Conservation (phyloP, 2,113 vertebrate species). For the Tympanuchus pallidicinctus region DNA sequence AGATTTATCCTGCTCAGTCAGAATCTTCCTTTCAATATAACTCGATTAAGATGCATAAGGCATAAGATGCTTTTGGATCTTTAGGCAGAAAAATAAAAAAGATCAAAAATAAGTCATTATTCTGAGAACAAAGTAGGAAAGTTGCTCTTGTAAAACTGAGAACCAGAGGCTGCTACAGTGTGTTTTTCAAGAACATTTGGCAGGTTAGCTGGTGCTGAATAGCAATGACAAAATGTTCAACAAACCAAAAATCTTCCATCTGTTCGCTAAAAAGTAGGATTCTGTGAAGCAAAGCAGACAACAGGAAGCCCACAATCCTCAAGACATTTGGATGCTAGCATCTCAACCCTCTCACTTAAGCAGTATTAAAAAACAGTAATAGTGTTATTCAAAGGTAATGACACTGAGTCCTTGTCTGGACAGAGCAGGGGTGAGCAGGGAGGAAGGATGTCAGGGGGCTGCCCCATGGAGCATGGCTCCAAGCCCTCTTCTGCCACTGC, state of each 20-base stretch:
- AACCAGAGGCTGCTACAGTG: background rate
- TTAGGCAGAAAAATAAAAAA: background rate
- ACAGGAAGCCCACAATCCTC: conserved; percentile 24
- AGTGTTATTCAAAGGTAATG: background rate
- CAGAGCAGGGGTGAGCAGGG: fast-evolving
- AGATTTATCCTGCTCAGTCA: conserved; percentile 8
- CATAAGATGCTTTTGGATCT: background rate
- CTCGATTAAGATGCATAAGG: background rate
- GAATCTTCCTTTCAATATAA: background rate
- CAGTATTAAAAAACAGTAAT: background rate
- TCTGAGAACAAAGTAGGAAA: background rate
- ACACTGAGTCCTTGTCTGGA: background rate
- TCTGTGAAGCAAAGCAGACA: conserved; percentile 42
- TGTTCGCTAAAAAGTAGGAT: conserved; percentile 41
- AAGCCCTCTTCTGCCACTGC: fast-evolving
- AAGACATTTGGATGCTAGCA: background rate
- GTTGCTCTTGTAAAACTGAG: background rate
- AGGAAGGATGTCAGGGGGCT: fast-evolving
- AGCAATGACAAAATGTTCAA: conserved; percentile 67
- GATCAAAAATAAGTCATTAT: background rate
- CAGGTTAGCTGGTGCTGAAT: conserved; percentile 65
- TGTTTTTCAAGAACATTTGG: conserved; percentile 62
- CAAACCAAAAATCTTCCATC: conserved; percentile 69
- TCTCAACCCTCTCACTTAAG: background rate
- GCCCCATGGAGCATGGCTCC: background rate